Conservation (phyloP, 2,113 vertebrate genomes). For the Malurus melanocephalus region DNA sequence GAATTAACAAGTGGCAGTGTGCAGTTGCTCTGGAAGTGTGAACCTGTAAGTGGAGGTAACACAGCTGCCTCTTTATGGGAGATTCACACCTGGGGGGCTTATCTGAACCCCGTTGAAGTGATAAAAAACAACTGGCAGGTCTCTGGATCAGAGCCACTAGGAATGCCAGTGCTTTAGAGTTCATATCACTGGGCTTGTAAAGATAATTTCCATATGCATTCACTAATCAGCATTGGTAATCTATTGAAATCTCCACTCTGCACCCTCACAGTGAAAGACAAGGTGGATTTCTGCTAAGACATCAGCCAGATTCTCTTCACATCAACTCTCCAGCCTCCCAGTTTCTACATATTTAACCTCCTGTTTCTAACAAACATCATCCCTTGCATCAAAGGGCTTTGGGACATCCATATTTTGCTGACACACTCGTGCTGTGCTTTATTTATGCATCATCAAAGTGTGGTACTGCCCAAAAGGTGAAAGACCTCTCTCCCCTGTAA, state of each 20-base stretch:
- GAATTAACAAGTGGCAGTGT: background rate
- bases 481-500: conserved; percentile 18
- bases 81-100: background rate
- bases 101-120: background rate
- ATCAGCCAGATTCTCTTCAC: background rate
- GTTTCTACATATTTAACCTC: conserved; percentile 44
- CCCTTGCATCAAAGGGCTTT: conserved; percentile 27
- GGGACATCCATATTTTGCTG: conserved; percentile 42
- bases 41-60: background rate
- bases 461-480: conserved; percentile 46
- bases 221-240: conserved; percentile 9
- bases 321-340: background rate
- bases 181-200: background rate
- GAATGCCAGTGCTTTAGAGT: background rate
- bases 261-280: background rate
- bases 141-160: background rate
- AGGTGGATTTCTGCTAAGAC: background rate
- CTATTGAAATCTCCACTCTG: background rate
- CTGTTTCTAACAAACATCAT: conserved; percentile 33
- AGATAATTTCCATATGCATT: background rate
- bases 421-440: background rate
- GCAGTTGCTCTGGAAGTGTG: background rate
- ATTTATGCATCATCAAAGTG: conserved; percentile 58
- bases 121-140: background rate
- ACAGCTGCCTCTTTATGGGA: background rate